phyloP scores from a whole-genome alignment of 2,113 vertebrate species.

The Campylorhamphus procurvoides region DNA sequence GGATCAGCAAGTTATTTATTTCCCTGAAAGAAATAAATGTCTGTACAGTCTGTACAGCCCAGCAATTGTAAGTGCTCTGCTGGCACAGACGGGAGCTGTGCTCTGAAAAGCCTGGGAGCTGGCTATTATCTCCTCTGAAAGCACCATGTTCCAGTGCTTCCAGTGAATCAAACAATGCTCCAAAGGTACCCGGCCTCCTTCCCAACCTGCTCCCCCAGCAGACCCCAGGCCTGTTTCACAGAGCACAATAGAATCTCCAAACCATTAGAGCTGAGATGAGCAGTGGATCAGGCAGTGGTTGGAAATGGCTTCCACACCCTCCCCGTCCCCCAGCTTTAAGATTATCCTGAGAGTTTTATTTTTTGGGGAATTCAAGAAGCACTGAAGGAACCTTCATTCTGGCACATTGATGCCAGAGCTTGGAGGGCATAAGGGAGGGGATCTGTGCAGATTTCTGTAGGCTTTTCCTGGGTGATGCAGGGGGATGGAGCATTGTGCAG shows the following conservation, averaged over 20 bases:
- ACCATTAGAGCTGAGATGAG: not conserved
- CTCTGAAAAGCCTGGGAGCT: not conserved
- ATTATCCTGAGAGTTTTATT: not conserved
- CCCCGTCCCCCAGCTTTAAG: not conserved
- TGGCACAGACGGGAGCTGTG: not conserved
- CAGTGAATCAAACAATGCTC: conserved; percentile 7
- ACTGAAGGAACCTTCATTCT: not conserved
- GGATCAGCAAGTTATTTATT: conserved; percentile 16
- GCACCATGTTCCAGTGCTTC: not conserved
- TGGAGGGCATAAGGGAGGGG: not conserved
- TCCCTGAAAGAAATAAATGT: not conserved
- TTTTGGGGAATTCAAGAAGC: not conserved
- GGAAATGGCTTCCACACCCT: not conserved
- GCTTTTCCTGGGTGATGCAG: not conserved
- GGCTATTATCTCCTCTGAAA: not conserved
- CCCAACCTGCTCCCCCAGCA: not conserved
- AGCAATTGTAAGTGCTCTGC: not conserved
- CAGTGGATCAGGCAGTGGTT: not conserved
- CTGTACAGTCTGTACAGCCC: conserved; percentile 10
- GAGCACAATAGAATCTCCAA: not conserved
- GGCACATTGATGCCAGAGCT: not conserved
- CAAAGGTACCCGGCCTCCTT: not conserved
- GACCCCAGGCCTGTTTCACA: not conserved
- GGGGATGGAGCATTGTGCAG: not conserved
- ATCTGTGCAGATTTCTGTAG: not conserved